These are phyloP conservation scores for Volucella inflata DNA, from an alignment of 2,888 invertebrate genomes.

Conservation along the genomic window DNA sequence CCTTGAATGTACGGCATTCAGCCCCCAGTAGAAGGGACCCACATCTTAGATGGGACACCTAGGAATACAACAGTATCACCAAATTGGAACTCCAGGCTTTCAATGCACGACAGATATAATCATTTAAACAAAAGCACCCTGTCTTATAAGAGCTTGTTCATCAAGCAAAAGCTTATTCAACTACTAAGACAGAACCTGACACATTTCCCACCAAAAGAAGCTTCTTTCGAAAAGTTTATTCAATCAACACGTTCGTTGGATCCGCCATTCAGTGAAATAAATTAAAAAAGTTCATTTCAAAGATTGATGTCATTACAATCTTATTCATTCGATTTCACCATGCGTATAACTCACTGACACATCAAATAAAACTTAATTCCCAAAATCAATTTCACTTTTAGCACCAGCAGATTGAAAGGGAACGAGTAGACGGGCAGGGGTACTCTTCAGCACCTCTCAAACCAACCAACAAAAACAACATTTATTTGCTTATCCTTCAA, in stretches of 20 bases:
- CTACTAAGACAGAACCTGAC: no score
- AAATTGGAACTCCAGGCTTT: no score
- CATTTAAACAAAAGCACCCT: no score
- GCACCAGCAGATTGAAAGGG: neutral
- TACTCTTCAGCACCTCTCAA: neutral
- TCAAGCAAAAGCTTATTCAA: no score
- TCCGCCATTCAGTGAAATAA: constrained; percentile 24
- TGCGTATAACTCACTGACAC: constrained; percentile 47
- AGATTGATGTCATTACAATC: constrained; percentile 38
- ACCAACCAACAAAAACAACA: neutral
- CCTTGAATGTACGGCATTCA: no score
- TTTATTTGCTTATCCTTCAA: constrained; percentile 17
- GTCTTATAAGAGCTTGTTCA: no score
- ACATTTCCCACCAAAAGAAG: neutral
- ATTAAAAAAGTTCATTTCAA: constrained; percentile 42
- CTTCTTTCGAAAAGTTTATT: neutral
- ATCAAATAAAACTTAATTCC: constrained; percentile 57
- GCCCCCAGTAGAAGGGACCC: no score
- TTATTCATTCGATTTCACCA: constrained; percentile 38
- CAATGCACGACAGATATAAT: no score
- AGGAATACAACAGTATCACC: no score
- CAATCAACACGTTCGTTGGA: constrained; percentile 7
- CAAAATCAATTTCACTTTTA: constrained; percentile 57
- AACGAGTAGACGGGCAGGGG: neutral
- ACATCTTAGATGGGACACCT: no score